Conservation (phyloP, 2,888 invertebrate genomes). For the Cantharis flavilabris region DNA sequence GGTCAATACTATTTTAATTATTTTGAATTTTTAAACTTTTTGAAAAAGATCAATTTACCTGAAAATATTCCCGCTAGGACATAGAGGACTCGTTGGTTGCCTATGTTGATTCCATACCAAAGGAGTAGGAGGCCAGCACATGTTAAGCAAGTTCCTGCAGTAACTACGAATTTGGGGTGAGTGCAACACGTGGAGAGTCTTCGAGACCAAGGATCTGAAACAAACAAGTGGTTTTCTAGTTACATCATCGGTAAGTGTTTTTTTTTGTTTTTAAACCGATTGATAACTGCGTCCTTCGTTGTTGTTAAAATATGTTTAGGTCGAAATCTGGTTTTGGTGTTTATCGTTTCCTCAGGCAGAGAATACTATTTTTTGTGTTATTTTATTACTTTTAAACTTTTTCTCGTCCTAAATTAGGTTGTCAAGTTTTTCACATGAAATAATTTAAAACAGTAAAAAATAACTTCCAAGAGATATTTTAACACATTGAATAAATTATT, state of each 20-base stretch:
- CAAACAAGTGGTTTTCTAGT: neutral
- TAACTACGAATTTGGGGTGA: constrained; percentile 63
- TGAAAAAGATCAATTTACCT: constrained; percentile 51
- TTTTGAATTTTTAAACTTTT: too few relatives aligned
- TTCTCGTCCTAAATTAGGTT: too few relatives aligned
- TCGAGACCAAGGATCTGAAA: constrained; percentile 63
- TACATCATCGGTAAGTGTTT: neutral
- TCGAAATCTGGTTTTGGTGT: too few relatives aligned
- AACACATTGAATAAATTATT: too few relatives aligned
- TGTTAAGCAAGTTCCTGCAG: constrained; percentile 62
- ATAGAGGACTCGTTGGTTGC: constrained; percentile 47
- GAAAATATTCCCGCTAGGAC: constrained; percentile 60
- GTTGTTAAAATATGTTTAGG: neutral
- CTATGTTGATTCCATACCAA: constrained; percentile 48
- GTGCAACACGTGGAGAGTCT: constrained; percentile 62
- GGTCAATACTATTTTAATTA: too few relatives aligned
- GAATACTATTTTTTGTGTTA: too few relatives aligned
- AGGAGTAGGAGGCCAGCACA: constrained; percentile 63
- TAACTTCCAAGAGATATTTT: too few relatives aligned
- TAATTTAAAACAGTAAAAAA: too few relatives aligned
- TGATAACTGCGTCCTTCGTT: neutral
- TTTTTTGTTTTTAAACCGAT: neutral
- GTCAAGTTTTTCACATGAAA: too few relatives aligned
- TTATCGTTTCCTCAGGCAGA: too few relatives aligned
- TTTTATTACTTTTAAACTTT: too few relatives aligned